These are phyloP conservation scores for Holothuria glaberrima DNA, from an alignment of 35 echinoderm and acorn worm species.

Conservation along the genomic window DNA sequence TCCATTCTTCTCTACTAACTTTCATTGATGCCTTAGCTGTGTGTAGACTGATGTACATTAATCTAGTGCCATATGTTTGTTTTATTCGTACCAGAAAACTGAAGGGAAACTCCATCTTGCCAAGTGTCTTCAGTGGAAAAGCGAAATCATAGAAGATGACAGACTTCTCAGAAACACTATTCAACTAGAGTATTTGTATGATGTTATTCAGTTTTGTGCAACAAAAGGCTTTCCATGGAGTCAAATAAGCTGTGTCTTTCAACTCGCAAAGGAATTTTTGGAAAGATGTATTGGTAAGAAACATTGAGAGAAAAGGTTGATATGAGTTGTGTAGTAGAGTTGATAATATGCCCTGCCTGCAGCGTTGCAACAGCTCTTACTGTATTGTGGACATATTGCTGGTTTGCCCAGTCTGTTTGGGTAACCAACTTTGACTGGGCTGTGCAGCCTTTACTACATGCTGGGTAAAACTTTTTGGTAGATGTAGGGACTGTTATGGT, in stretches of 20 bases:
- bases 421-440: too few relatives aligned
- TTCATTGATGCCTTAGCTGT: too few relatives aligned
- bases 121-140: slow-evolving; percentile 64
- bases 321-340: too few relatives aligned
- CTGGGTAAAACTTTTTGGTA: neutral
- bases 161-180: slow-evolving; percentile 69
- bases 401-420: too few relatives aligned
- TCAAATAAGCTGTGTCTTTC: slow-evolving; percentile 61
- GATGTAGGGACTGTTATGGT: neutral
- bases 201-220: slow-evolving; percentile 69
- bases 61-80: neutral
- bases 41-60: too few relatives aligned
- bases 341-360: too few relatives aligned
- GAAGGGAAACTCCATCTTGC: slow-evolving; percentile 70
- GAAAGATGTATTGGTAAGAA: slow-evolving; percentile 72
- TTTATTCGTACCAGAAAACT: slow-evolving; percentile 55
- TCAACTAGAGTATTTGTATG: slow-evolving; percentile 84
- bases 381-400: too few relatives aligned
- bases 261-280: slow-evolving; percentile 67
- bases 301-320: neutral
- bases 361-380: too few relatives aligned
- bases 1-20: too few relatives aligned
- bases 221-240: slow-evolving; percentile 79
- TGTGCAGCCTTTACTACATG: neutral
- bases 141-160: slow-evolving; percentile 69